Base-by-base conservation (phyloP, 2,113 vertebrate genomes). In the Polypterus senegalus region DNA sequence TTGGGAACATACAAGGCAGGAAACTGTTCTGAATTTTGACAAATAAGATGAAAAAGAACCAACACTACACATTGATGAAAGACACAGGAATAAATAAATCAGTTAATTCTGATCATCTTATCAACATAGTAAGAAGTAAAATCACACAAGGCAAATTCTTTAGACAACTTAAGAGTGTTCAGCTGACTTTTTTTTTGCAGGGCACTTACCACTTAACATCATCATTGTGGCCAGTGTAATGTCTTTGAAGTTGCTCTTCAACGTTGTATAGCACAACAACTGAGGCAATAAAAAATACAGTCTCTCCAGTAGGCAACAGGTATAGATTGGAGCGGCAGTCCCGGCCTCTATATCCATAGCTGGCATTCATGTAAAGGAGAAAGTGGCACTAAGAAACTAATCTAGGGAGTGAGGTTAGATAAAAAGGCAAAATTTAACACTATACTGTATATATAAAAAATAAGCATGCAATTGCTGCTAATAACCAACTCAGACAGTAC, bases 251-350 rank as follows among this genome's bases (percentile, higher is more conserved):
- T 65, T 88, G 93, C 66, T 99, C 96, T 57, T 98, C 96, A 47
- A 92, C 94, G 0, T 95, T 95, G 81, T 88, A 98, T 5, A 98
- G 70, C 58, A 99, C 96, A 6, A 97, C 96, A 61, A 99, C 95
- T 0, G 95, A 97, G 0, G 95, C 96, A 4, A 99, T 95, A 85
- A 99, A 99, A 65, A 97, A 98, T 1, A 99, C 93, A 0, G 92
- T 99, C 81, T 99, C 96, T 0, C 96, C 96, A 1, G 96, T 99
- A 2, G 96, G 96, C n/a, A 99, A 80, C 76, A 99, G 66, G 71
- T 98, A 94, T 58, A 99, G 86, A 80, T 99, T 99, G 64, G 86
- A 97, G 61, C 96, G 93, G 49, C 96, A 99, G 82, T 99, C 96
- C 7, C 95, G 89, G 3, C 96, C 96, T 6, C 96, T 79, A 63